phyloP scores from a whole-genome alignment of 2,113 vertebrate species.

The Macaca mulatta region DNA sequence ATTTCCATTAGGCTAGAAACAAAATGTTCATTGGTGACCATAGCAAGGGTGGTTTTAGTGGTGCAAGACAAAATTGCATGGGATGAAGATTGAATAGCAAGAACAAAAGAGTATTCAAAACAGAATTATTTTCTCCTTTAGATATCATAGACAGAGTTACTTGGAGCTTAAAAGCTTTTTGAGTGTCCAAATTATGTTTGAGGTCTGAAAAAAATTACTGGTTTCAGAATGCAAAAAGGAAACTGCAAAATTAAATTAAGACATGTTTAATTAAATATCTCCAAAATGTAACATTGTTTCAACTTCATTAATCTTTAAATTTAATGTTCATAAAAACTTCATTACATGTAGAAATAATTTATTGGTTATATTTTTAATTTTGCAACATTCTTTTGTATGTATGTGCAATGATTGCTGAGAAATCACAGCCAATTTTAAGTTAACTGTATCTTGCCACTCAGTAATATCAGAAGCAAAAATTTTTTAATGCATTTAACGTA shows the following conservation, averaged over 20 bases:
- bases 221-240: conserved; percentile 42
- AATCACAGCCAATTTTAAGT: conserved; percentile 51
- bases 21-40: background rate
- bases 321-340: conserved; percentile 64
- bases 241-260: conserved; percentile 68
- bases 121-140: background rate
- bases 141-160: background rate
- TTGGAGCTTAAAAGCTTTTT: background rate
- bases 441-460: conserved; percentile 2
- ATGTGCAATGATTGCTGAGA: conserved; percentile 9
- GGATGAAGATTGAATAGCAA: background rate
- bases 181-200: background rate
- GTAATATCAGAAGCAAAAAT: background rate
- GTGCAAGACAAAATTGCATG: background rate
- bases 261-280: conserved; percentile 70
- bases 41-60: background rate
- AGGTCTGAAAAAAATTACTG: conserved; percentile 13
- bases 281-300: conserved; percentile 62
- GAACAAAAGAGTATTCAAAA: background rate
- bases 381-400: conserved; percentile 3
- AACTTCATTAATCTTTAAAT: conserved; percentile 76
- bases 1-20: background rate
- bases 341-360: conserved; percentile 60
- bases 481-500: background rate
- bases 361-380: conserved; percentile 48